These are phyloP conservation scores for Clarias platycephalus DNA, from an alignment of 2,797 vertebrate species.

Conservation along the genomic window DNA sequence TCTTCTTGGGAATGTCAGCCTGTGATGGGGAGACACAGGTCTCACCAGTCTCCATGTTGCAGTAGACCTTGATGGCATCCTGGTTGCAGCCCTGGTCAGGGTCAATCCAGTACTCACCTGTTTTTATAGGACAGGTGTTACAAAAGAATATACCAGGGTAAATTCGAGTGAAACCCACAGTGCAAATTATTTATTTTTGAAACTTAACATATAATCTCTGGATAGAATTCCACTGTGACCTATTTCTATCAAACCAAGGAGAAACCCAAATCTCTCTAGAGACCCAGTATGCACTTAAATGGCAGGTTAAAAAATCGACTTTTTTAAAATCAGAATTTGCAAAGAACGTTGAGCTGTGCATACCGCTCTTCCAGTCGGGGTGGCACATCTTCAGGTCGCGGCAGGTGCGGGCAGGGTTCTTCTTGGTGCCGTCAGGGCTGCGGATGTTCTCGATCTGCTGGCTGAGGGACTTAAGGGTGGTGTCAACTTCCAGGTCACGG, in stretches of 20 bases:
- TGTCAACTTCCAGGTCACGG: conserved; percentile 94
- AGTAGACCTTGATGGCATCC: conserved; percentile 97
- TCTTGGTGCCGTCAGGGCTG: conserved; percentile 94
- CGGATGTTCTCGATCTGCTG: conserved; percentile 98
- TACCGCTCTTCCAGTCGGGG: conserved; percentile 97
- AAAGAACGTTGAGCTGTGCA: conserved; percentile 19
- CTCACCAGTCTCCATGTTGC: conserved; percentile 96
- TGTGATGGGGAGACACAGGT: conserved; percentile 86
- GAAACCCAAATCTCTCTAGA: neutral
- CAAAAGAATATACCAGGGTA: neutral
- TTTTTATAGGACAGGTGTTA: neutral
- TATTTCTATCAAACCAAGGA: neutral
- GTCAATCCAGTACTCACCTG: conserved; percentile 97
- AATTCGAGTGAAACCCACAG: neutral
- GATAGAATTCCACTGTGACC: neutral
- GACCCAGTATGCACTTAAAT: neutral
- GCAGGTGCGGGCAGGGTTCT: conserved; percentile 98
- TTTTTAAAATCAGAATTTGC: neutral
- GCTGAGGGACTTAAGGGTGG: conserved; percentile 96
- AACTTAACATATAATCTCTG: neutral
- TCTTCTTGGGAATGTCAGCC: conserved; percentile 83
- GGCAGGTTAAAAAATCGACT: neutral
- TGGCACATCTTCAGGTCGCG: conserved; percentile 99
- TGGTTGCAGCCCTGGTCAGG: conserved; percentile 97
- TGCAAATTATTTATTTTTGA: no score